phyloP scores from a whole-genome alignment of 2,888 invertebrate species.

The Metellina segmentata region DNA sequence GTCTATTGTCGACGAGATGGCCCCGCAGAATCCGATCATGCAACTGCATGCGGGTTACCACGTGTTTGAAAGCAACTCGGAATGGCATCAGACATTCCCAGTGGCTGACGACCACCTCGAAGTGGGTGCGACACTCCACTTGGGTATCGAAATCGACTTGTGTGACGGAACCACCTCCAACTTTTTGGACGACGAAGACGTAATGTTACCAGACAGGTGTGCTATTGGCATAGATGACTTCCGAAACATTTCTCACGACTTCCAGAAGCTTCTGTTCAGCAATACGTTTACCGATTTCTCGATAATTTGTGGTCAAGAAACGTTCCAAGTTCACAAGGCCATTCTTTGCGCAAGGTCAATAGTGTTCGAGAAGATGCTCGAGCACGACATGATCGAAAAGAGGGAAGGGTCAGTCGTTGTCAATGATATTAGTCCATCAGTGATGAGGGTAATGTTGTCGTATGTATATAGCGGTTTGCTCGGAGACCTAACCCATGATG shows the following conservation, averaged over 20 bases:
- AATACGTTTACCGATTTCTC: neutral
- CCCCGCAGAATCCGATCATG: neutral
- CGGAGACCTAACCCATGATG: neutral
- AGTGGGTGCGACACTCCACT: neutral
- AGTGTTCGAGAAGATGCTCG: neutral
- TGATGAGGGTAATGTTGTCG: neutral
- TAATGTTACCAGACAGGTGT: neutral
- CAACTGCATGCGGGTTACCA: neutral
- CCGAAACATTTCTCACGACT: neutral
- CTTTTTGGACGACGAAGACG: neutral
- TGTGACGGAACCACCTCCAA: neutral
- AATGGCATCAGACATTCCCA: neutral
- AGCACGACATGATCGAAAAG: conserved; percentile 1
- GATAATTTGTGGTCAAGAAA: neutral
- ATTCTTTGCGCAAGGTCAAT: neutral
- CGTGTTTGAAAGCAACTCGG: neutral
- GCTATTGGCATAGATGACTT: neutral
- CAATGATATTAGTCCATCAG: neutral
- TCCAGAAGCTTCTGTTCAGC: neutral
- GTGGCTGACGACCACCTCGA: neutral
- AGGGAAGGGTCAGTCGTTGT: neutral
- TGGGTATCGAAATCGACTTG: neutral
- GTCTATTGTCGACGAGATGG: no score
- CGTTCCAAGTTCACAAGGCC: neutral
- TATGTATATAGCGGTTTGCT: neutral